These are phyloP conservation scores for Tenebrio molitor DNA, from an alignment of 1,140 invertebrate genomes.

Conservation along the genomic window DNA sequence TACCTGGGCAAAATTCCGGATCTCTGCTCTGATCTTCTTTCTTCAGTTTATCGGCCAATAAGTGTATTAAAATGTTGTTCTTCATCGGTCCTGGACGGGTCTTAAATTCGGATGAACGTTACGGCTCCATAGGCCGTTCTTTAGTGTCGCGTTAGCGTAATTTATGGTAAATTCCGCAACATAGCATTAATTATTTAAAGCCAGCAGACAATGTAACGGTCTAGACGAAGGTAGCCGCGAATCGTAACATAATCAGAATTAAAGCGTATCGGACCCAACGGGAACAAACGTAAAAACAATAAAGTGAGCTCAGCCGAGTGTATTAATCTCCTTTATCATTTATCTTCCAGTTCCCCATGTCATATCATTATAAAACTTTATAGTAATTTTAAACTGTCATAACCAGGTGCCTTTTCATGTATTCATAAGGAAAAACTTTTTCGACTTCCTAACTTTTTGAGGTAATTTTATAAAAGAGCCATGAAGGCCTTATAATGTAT, in stretches of 20 bases:
- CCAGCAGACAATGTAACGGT: slow-evolving; percentile 8
- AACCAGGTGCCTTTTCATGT: slow-evolving; percentile 48
- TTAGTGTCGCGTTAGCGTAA: no score
- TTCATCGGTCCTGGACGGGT: no score
- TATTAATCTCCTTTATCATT: slow-evolving; percentile 46
- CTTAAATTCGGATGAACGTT: no score
- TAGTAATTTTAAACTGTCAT: slow-evolving; percentile 50
- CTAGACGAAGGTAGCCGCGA: slow-evolving; percentile 2
- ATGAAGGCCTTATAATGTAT: slow-evolving; percentile 44
- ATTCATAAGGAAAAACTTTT: slow-evolving; percentile 48
- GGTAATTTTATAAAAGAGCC: slow-evolving; percentile 44
- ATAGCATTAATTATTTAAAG: slow-evolving; percentile 23
- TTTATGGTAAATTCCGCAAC: slow-evolving; percentile 22
- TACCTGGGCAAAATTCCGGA: no score
- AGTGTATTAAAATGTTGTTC: no score
- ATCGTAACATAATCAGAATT: slow-evolving; percentile 18
- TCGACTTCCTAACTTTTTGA: slow-evolving; percentile 35
- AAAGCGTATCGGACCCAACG: slow-evolving; percentile 22
- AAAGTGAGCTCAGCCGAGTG: slow-evolving; percentile 42
- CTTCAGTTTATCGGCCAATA: no score
- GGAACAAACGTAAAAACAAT: slow-evolving; percentile 44
- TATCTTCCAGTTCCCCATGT: slow-evolving; percentile 41
- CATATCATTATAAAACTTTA: slow-evolving; percentile 47
- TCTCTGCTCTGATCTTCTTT: no score
- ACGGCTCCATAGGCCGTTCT: no score